Percentiles rank a stretch among this genome's conserved stretches.
Conservation (phyloP, 2,888 invertebrate genomes). For the Platycnemis pennipes region DNA sequence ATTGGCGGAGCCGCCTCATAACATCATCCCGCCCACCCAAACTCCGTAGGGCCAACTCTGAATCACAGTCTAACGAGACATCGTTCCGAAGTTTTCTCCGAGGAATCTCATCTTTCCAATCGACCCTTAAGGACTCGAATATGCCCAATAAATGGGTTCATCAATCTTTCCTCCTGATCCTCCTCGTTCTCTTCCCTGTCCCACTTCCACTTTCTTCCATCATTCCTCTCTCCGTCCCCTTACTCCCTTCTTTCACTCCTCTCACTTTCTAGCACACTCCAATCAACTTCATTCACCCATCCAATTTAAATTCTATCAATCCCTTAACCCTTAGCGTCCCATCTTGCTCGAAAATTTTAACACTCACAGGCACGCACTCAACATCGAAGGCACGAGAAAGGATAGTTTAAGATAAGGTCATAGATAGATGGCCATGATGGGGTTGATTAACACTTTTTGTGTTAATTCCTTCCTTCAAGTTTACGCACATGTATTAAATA, state of each 20-base stretch:
- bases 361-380: neutral
- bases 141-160: constrained; percentile 39
- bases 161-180: neutral
- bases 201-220: neutral
- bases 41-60: constrained; percentile 23
- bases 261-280: neutral
- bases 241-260: neutral
- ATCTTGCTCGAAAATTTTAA: neutral
- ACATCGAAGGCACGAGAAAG: neutral
- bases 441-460: too few species aligned
- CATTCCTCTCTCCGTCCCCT: neutral
- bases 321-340: constrained; percentile 8
- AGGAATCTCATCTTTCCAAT: constrained; percentile 32
- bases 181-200: neutral
- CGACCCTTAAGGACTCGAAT: constrained; percentile 24
- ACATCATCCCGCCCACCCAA: neutral
- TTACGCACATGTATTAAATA: too few species aligned
- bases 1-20: neutral
- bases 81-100: constrained; percentile 28
- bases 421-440: too few species aligned
- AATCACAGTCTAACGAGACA: constrained; percentile 35
- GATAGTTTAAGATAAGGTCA: neutral
- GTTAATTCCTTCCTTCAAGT: too few species aligned
- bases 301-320: constrained; percentile 36
- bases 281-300: constrained; percentile 39